Evolutionary conservation across 2,113 vertebrate genomes (phyloP), one percentile per base, ranked within the genome.

Genomic region (Hippoglossus stenolepis): DNA sequence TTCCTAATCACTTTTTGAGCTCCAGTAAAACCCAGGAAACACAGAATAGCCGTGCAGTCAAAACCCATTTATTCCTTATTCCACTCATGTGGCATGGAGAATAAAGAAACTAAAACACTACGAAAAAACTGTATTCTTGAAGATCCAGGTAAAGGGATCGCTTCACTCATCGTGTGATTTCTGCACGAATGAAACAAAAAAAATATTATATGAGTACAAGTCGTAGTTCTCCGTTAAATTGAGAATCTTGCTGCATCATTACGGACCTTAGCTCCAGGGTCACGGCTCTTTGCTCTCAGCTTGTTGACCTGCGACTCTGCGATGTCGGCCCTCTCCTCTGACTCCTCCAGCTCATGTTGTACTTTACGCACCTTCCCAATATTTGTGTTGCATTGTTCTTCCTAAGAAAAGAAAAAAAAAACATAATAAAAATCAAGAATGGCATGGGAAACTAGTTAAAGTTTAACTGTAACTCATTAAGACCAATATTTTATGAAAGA

Each of bases 271-370:
- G 85, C 51, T 17, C 93, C 77, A 1, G 72, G n/a, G 47, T 94
- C 92, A 2, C 91, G 89, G 43, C 88, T 94, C 77, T 93, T 94
- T 17, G 88, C 91, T 65, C 93, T 88, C 68, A 94, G 17, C 74
- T 94, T 94, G 89, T 93, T 94, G 84, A 94, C 92, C 84, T 94
- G 93, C 12, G 92, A 92, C 83, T 94, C 94, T 0, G 93, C 87
- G 31, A 93, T 93, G 71, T 94, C 93, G 5, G 93, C 94, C 64
- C 93, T 90, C 83, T 93, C 90, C 84, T 93, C 90, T 4, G 92
- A 92, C 61, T 93, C 92, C 69, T 94, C 91, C 13, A 94, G 85
- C 77, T 94, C 94, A 21, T 94, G 91, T 83, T 93, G 91, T 10
- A 91, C 21, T 71, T 94, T 94, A 43, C 91, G 87, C 77, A 94